Conservation (phyloP, 2,797 vertebrate genomes). For the Selene dorsalis region DNA sequence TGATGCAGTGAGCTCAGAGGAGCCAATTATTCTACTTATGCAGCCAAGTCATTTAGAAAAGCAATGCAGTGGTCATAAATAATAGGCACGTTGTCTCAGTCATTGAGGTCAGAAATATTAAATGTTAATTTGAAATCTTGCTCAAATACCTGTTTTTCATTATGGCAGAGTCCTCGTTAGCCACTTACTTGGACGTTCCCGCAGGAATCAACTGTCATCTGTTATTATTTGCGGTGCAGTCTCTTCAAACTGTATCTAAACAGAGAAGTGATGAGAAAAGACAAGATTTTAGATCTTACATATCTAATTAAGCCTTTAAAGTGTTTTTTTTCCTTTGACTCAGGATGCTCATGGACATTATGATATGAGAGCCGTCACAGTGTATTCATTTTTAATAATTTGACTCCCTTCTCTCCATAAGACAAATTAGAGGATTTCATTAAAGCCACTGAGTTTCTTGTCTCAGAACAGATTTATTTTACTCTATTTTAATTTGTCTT, state of each 20-base stretch:
- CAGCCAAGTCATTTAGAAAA: background rate
- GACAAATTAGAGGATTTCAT: background rate
- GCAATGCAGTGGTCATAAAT: background rate
- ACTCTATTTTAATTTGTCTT: background rate
- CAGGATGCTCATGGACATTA: background rate
- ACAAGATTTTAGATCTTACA: background rate
- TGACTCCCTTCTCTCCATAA: background rate
- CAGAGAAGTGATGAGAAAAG: background rate
- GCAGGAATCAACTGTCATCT: background rate
- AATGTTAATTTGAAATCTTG: conserved; percentile 23
- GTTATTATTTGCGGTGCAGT: background rate
- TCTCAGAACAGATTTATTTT: background rate
- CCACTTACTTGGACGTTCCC: conserved; percentile 6
- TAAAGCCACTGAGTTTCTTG: background rate
- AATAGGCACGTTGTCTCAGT: conserved; percentile 4
- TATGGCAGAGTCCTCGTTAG: conserved; percentile 4
- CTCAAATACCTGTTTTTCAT: conserved; percentile 40
- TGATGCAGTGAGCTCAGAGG: background rate
- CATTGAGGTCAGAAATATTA: conserved; percentile 24
- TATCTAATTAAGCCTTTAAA: conserved; percentile 9
- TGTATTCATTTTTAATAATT: conserved; percentile 28
- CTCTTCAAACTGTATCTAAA: conserved; percentile 4
- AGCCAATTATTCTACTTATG: background rate
- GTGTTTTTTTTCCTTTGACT: conserved; percentile 18
- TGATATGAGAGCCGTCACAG: background rate